Base-by-base conservation (phyloP, 1,140 invertebrate species). In the Ceratitis capitata region DNA sequence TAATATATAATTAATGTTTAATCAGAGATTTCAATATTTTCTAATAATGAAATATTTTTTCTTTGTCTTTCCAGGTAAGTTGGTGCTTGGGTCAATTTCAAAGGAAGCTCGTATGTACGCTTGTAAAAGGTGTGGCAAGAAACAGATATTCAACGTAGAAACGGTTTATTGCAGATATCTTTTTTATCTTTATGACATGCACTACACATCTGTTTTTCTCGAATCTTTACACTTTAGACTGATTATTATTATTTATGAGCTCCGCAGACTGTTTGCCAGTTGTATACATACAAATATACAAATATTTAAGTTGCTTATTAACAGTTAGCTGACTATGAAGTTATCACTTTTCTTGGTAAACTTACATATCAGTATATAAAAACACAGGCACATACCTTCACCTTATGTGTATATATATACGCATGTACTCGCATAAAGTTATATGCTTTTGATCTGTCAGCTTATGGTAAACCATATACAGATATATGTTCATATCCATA, bases 341-440 rank as follows among this genome's bases (percentile, higher is more conserved):
- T 78, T 78, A 78, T 78, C 69, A 45, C n/a, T 78, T 78, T 78
- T 78, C 69, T 78, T 78, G 42, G 61, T 69, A 69, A 69, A 69
- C 61, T 35, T n/a, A n/a, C n/a, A n/a, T n/a, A n/a, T n/a, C n/a
- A n/a, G n/a, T n/a, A n/a, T n/a, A n/a, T n/a, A n/a, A n/a, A n/a
- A 29, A 61, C 6, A 32, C 58, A 69, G 14, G 39, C 29, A 69
- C 29, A 39, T 32, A 64, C 16, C 9, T 12, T 23, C 2, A 74
- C 49, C n/a, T n/a, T n/a, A n/a, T n/a, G n/a, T 61, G n/a, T 26
- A 42, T n/a, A 32, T 3, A 74, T 74, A 78, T n/a, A 0, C 14
- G 19, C 35, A 69, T 42, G n/a, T 14, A 78, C 3, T 3, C 2
- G 12, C 35, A n/a, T 42, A n/a, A 14, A 42, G 7, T 3, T 7